Conservation (phyloP, 2,113 vertebrate species). For the Baryphthengus martii region DNA sequence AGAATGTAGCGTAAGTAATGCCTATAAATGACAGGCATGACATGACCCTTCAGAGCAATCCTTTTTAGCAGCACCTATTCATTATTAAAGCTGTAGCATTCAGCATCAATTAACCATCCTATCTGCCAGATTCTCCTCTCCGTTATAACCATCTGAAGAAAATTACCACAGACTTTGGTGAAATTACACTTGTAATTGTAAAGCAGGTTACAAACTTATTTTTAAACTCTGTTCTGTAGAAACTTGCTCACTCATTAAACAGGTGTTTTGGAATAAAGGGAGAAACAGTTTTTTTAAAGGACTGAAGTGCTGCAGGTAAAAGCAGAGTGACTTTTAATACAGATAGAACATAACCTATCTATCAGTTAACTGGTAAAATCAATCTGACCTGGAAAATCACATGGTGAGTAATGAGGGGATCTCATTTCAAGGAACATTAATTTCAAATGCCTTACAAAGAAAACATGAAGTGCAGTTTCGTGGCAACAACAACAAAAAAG, state of each 20-base stretch:
- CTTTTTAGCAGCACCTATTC: not conserved
- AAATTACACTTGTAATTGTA: not conserved
- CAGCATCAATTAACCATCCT: not conserved
- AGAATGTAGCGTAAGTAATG: not conserved
- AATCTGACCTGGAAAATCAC: not conserved
- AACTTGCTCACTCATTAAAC: not conserved
- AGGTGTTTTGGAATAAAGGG: not conserved
- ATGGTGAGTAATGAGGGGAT: not conserved
- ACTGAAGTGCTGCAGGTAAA: not conserved
- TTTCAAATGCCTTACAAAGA: not conserved
- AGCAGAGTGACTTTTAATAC: not conserved
- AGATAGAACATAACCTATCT: not conserved
- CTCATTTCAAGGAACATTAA: not conserved
- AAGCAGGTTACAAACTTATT: not conserved
- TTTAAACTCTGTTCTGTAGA: not conserved
- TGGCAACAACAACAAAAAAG: not conserved
- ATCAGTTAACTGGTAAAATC: not conserved
- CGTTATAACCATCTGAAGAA: rapidly evolving
- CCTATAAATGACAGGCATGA: not conserved
- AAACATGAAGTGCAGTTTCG: not conserved
- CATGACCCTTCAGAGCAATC: not conserved
- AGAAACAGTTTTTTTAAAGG: not conserved
- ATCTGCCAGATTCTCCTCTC: not conserved
- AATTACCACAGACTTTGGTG: not conserved
- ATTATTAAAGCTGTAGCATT: not conserved